Evolutionary conservation across 2,113 vertebrate species (phyloP), one percentile per base, ranked within the genome.

Genomic region (Chionis minor): DNA sequence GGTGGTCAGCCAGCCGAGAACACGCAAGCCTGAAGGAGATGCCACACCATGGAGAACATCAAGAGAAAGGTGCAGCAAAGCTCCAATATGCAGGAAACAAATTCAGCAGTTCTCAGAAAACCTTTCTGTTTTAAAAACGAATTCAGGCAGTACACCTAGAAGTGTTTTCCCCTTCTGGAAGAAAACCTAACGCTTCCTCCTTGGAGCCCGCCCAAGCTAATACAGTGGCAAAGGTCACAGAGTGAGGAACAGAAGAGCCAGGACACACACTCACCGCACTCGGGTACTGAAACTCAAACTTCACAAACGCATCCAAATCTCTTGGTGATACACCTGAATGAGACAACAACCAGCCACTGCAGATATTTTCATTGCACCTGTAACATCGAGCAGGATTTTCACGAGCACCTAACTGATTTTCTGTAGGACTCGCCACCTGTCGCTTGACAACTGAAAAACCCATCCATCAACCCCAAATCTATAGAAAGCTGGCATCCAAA

Each of bases 251-350:
- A 81, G 33, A 72, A 82, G 65, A 73, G 58, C 52, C 67, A 88
- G 66, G 3, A 81, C 74, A 82, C 45, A 24, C 32, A 97, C 99
- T 99, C 95, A 99, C 99, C 95, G 98, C 88, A 85, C 99, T 99
- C 1, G 99, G 99, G 92, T 99, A 99, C 14, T 99, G 99, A 93
- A 99, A 99, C 80, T 99, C 99, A 97, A 99, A 99, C 97, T 99
- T 99, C 55, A 99, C 97, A 96, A 98, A 99, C 0, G 99, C 99
- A 85, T 99, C 99, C 94, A 99, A 96, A 86, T 99, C 99, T 56
- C 98, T 98, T 7, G 99, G 95, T 42, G 99, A 98, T 72, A 99
- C 98, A 81, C 99, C 99, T 99, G 90, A 66, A 83, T 7, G 65
- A 96, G 88, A 96, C 49, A 90, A 97, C 33, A 93, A 63, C 42